Conservation (phyloP, 2,888 invertebrate genomes). For the Graphium colonna region DNA sequence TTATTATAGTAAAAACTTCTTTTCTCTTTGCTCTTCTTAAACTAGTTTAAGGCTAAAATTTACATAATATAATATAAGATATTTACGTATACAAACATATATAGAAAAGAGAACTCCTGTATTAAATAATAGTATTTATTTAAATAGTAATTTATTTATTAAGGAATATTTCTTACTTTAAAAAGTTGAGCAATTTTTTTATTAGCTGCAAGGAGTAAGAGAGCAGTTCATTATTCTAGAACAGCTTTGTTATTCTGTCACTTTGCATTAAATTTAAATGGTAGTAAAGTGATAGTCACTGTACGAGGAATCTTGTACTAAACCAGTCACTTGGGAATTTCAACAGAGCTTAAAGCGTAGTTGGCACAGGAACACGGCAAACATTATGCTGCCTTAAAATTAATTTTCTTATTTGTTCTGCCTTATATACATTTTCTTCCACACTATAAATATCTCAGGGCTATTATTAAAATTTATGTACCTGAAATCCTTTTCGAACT, state of each 20-base stretch:
- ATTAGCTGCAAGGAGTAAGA: neutral
- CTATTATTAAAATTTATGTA: too few relatives aligned
- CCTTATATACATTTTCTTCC: neutral
- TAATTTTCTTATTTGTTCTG: conserved; percentile 16
- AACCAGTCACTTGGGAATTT: conserved; percentile 20
- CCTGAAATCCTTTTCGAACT: too few relatives aligned
- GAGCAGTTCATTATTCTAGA: neutral
- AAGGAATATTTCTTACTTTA: neutral
- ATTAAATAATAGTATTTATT: too few relatives aligned
- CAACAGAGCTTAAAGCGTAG: conserved; percentile 18
- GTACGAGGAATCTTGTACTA: conserved; percentile 16
- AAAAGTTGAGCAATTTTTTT: neutral
- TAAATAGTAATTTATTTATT: too few relatives aligned
- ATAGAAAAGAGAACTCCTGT: too few relatives aligned
- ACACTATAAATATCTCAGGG: too few relatives aligned
- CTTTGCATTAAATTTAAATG: conserved; percentile 11
- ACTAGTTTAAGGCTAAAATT: too few relatives aligned
- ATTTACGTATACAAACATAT: too few relatives aligned
- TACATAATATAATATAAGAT: too few relatives aligned
- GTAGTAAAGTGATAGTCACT: conserved; percentile 13
- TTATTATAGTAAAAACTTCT: too few relatives aligned
- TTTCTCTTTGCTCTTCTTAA: too few relatives aligned
- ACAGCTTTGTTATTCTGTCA: neutral
- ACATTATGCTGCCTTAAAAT: conserved; percentile 16
- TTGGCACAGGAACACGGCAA: conserved; percentile 18